Conservation (phyloP, 2,797 vertebrate genomes). For the Arremon brunneinucha region DNA sequence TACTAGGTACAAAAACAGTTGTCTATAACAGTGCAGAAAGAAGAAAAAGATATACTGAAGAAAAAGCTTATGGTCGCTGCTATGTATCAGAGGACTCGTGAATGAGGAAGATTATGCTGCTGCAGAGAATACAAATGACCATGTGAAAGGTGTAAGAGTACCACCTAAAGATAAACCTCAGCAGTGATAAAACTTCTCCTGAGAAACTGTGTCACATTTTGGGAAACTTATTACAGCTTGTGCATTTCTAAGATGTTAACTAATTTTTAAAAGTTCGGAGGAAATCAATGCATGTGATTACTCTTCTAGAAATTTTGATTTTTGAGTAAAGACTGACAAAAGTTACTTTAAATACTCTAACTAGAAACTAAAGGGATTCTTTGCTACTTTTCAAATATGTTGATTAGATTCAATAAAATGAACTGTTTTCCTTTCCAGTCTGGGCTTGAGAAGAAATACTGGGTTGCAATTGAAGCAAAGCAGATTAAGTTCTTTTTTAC, state of each 20-base stretch:
- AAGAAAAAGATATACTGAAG: neutral
- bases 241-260: neutral
- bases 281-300: accelerated
- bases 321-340: neutral
- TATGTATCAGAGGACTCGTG: neutral
- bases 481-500: neutral
- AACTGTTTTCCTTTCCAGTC: neutral
- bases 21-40: neutral
- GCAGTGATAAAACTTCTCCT: neutral
- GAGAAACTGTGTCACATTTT: neutral
- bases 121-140: neutral
- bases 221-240: neutral
- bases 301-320: neutral
- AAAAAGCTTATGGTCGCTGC: neutral
- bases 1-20: neutral
- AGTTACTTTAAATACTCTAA: neutral
- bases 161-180: neutral
- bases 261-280: neutral
- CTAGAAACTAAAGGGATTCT: neutral
- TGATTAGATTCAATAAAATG: neutral
- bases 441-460: neutral
- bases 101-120: neutral
- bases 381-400: neutral
- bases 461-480: neutral
- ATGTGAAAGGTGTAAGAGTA: neutral